phyloP scores from a whole-genome alignment of 2,888 invertebrate genomes.

The Nasonovia ribisnigri region DNA sequence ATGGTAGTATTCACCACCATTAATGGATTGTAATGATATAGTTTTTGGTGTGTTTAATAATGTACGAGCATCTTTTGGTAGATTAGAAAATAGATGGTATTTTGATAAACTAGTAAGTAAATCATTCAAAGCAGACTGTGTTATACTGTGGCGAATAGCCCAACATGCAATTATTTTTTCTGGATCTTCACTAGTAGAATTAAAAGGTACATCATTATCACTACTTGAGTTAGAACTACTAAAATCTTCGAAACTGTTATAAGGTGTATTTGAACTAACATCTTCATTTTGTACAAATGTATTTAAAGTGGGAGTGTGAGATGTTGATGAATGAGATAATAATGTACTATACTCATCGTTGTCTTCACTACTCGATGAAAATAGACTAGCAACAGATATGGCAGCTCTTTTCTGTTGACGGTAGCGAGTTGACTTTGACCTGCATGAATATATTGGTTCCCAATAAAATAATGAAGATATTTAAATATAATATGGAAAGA shows the following conservation, averaged over 20 bases:
- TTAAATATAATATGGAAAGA: too few species aligned
- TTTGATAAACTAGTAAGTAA: background rate
- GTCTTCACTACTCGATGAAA: too few species aligned
- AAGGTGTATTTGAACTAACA: conserved; percentile 6
- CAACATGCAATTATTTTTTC: conserved; percentile 8
- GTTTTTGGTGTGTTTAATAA: conserved; percentile 15
- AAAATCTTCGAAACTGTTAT: background rate
- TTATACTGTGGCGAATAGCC: conserved; percentile 16
- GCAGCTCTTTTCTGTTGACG: too few species aligned
- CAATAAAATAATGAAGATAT: too few species aligned
- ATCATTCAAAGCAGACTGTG: conserved; percentile 18
- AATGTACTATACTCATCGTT: too few species aligned
- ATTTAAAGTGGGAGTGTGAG: too few species aligned
- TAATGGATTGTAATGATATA: background rate
- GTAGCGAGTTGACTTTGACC: too few species aligned
- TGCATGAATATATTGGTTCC: too few species aligned
- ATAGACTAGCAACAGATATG: too few species aligned
- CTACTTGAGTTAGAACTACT: background rate
- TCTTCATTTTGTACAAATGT: conserved; percentile 4
- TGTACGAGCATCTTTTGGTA: conserved; percentile 14
- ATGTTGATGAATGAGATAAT: too few species aligned
- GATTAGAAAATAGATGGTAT: background rate
- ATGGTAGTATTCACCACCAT: conserved; percentile 13
- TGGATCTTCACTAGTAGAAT: background rate
- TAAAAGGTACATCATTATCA: background rate